Conservation (phyloP, 1,140 invertebrate species). For the Oryctes rhinoceros region DNA sequence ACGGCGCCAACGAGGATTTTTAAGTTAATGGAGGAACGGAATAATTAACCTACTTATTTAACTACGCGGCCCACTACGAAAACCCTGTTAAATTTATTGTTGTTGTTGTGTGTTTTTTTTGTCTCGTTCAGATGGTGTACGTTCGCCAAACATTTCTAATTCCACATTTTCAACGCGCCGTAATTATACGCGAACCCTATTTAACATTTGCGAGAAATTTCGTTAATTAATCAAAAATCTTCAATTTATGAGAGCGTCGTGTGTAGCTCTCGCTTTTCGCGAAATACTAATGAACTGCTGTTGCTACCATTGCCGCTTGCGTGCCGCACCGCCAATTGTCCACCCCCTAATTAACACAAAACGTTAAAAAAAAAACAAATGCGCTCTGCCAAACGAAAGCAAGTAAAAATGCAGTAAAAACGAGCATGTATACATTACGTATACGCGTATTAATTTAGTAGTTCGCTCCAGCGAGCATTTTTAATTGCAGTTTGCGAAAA, state of each 20-base stretch:
- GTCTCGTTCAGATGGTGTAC: background rate
- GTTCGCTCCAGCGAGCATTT: background rate
- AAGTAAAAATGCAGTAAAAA: background rate
- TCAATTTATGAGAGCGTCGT: conserved; percentile 2
- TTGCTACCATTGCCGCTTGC: background rate
- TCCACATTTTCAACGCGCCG: background rate
- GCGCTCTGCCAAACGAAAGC: background rate
- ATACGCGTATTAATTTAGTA: background rate
- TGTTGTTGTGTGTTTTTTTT: background rate
- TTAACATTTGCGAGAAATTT: background rate
- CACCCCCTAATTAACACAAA: background rate
- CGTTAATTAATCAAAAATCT: conserved; percentile 15
- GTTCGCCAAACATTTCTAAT: background rate
- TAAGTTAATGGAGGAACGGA: too few species aligned
- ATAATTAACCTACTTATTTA: background rate
- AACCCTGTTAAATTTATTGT: background rate
- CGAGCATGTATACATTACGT: background rate
- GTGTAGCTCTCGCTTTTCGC: background rate
- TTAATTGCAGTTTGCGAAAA: background rate
- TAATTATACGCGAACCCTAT: conserved; percentile 14
- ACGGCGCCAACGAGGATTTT: too few species aligned
- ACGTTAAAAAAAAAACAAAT: background rate
- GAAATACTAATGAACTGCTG: background rate
- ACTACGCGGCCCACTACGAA: background rate
- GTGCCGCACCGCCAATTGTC: conserved; percentile 12